Evolutionary conservation across 2,797 vertebrate species (phyloP), one percentile per base, ranked within the genome.

Genomic region (Ammospiza maritima): DNA sequence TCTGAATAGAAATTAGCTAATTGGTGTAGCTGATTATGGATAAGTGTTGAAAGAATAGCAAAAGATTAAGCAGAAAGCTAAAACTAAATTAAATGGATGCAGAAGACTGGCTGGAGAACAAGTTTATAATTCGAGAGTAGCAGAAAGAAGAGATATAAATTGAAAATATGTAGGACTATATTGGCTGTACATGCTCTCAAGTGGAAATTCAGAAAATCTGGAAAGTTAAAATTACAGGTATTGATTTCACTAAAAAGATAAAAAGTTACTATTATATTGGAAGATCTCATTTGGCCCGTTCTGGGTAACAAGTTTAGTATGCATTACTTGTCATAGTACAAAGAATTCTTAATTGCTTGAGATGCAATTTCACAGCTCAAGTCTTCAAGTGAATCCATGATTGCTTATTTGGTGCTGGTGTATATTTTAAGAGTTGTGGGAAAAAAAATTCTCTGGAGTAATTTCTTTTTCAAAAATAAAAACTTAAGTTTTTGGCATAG

Each of bases 351-450:
- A 66, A 80, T 61, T 95, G 66, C 62, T 64, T 82, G 62, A 90
- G 34, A 57, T 89, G 74, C 79, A 92, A 85, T 87, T 89, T 93
- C 71, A 79, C 67, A 82, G 83, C n/a, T 82, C 77, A 66, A 25
- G 48, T 73, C 74, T 79, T 86, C 62, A 64, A 60, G 64, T 73
- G 84, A 88, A 73, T 78, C 47, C 47, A 23, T 56, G 36, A 81
- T 48, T 89, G 72, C 65, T 85, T 75, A 66, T 86, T 65, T 81
- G 64, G 32, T 75, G 44, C 40, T 72, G 54, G 34, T 75, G 18
- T 57, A 18, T 81, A 81, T 78, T 72, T 81, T 72, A 81, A 76
- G 88, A 85, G 51, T 20, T 81, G 32, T 16, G 26, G 34, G 7
- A 5, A 32, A 72, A 44, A 61, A 34, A 25, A 23, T 91, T 91